phyloP scores from a whole-genome alignment of 2,888 invertebrate genomes.

The Cactoblastis cactorum region DNA sequence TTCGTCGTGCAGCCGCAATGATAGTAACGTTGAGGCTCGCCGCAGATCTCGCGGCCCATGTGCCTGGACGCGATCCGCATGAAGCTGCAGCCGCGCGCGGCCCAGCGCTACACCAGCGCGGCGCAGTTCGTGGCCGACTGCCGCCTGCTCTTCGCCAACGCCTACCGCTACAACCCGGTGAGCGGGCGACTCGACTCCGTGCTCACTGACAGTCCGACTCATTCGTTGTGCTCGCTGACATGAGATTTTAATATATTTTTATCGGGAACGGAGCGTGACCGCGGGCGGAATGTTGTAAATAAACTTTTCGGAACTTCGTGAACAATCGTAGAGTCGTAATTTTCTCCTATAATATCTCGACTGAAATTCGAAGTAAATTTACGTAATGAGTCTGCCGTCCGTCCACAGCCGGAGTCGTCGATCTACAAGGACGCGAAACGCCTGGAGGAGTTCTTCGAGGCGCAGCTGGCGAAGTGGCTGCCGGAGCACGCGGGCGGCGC shows the following conservation, averaged over 20 bases:
- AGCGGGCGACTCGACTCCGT: too few species aligned
- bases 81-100: constrained; percentile 86
- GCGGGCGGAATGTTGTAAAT: too few species aligned
- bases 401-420: constrained; percentile 84
- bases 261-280: too few species aligned
- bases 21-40: not conserved
- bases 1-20: too few species aligned
- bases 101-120: constrained; percentile 86
- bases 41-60: constrained; percentile 88
- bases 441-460: constrained; percentile 92
- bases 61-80: constrained; percentile 91
- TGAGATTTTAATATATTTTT: too few species aligned
- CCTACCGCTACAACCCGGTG: constrained; percentile 90
- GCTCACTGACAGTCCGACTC: too few species aligned
- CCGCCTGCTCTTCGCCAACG: constrained; percentile 92
- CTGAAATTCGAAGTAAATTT: not conserved
- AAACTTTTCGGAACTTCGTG: too few species aligned
- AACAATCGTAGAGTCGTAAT: too few species aligned
- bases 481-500: constrained; percentile 83
- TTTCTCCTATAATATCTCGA: too few species aligned
- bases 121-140: constrained; percentile 89
- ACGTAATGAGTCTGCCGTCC: too few species aligned
- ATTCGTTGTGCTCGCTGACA: too few species aligned
- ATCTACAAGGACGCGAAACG: constrained; percentile 88
- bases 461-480: constrained; percentile 88